Evolutionary conservation across 2,888 invertebrate species (phyloP), one percentile per base, ranked within the genome.

Genomic region (Hemaris fuciformis): DNA sequence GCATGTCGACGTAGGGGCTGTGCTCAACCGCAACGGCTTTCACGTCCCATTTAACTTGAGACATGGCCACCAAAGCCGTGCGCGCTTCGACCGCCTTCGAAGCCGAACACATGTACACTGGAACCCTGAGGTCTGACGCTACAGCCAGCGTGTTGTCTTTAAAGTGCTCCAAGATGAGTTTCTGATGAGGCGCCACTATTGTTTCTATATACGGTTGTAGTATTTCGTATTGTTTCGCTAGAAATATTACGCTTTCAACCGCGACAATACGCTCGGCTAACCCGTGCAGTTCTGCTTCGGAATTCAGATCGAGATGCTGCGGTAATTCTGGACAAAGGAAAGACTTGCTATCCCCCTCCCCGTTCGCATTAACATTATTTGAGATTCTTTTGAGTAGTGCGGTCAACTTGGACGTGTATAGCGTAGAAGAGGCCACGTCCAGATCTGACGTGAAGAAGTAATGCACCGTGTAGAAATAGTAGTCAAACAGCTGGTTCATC

Each of bases 21-120:
- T 99, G 99, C 75, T 99, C 97, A 0, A 97, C 98, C 89, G 97
- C 98, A 0, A 99, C 98, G 75, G 97, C 98, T 92, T 97, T 98
- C 64, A 99, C 95, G 88, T 98, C 95, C 99, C 99, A 99, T 84
- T 97, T 96, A 0, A 99, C 98, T 87, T 96, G 96, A 61, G 97
- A 96, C 96, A 99, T 99, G n/a, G 96, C 94, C 64, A 94, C 93
- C 7, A 99, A 87, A 31, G 97, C 94, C 15, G 95, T 93, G 42
- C 96, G 94, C 5, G 96, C 94, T 80, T 98, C 96, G 6, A 99
- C 95, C 0, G 96, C 94, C 76, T 95, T 95, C 0, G 96, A 95
- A 0, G 97, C 96, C 0, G 98, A 97, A 64, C 96, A 95, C 94
- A 97, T 97, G 79, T 98, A 99, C 8, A 98, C 95, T 0, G 98